A percentile compares a stretch with the other conserved stretches of the same genome.
Evolutionary conservation across 2,113 vertebrate species (phyloP).

Genomic region (Hyperoodon ampullatus): DNA sequence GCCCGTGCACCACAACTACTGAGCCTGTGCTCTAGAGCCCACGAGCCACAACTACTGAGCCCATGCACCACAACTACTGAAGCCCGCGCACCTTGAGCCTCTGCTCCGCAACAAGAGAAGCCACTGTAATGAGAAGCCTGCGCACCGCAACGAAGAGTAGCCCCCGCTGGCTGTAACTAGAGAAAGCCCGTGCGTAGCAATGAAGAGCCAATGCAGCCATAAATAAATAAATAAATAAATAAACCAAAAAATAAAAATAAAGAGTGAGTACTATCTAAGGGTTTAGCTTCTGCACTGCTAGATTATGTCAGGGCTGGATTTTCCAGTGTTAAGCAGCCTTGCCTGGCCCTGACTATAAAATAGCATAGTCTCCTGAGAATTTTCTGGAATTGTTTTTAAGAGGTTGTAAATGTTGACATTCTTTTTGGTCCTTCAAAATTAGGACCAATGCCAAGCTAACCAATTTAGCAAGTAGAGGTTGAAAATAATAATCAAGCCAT

Average conservation of each 20-base stretch:
- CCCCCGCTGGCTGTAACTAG: too few species aligned
- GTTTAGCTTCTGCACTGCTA: background rate
- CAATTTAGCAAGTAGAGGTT: constrained; percentile 27
- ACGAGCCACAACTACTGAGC: too few species aligned
- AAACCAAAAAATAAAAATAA: constrained; percentile 13
- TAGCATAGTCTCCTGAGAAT: background rate
- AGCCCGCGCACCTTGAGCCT: too few species aligned
- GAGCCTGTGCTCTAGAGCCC: too few species aligned
- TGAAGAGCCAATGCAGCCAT: too few species aligned
- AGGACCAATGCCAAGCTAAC: background rate
- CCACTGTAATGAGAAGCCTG: too few species aligned
- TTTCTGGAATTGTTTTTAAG: constrained; percentile 56
- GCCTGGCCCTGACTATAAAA: background rate
- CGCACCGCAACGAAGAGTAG: too few species aligned
- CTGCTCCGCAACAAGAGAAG: too few species aligned
- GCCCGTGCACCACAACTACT: too few species aligned
- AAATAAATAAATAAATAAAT: too few species aligned
- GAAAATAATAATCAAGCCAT: background rate
- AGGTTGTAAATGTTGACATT: constrained; percentile 49
- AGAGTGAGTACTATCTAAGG: background rate
- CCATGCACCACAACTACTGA: too few species aligned
- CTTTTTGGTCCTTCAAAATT: constrained; percentile 29
- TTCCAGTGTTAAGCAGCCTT: background rate
- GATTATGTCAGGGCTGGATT: constrained; percentile 19
- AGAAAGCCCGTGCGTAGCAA: background rate